A percentile compares a stretch with the other conserved stretches of the same genome.
Evolutionary conservation across 2,797 vertebrate genomes (phyloP).

Genomic region (Netta rufina): DNA sequence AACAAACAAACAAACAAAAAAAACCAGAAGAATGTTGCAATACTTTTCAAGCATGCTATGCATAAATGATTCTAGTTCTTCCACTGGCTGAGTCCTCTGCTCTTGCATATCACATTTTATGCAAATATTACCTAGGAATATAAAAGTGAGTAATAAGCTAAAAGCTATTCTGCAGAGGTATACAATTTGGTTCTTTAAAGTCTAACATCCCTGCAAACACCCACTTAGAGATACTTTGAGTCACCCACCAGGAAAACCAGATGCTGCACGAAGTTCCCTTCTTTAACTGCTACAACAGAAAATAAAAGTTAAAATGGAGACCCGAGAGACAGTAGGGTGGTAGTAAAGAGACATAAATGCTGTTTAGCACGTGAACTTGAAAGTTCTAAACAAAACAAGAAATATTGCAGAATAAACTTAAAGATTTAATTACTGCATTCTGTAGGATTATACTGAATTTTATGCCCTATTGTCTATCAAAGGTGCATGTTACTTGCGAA

Average conservation of each 20-base stretch:
- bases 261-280: neutral
- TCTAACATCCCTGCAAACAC: neutral
- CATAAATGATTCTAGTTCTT: neutral
- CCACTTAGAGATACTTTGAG: accelerated
- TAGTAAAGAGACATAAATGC: neutral
- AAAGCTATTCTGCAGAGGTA: neutral
- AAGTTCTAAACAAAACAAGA: neutral
- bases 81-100: neutral
- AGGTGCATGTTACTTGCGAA: neutral
- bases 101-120: neutral
- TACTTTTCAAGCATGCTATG: neutral
- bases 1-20: too few relatives aligned
- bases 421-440: too few relatives aligned
- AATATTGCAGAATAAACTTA: neutral
- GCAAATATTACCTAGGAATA: neutral
- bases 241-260: neutral
- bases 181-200: neutral
- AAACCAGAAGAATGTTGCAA: neutral
- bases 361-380: neutral
- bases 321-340: neutral
- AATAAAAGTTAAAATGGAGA: neutral
- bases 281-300: neutral
- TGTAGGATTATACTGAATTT: too few relatives aligned
- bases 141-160: neutral
- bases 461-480: neutral